These are phyloP conservation scores for Hyposmocoma kahamanoa DNA, from an alignment of 1,140 invertebrate genomes.

Conservation along the genomic window DNA sequence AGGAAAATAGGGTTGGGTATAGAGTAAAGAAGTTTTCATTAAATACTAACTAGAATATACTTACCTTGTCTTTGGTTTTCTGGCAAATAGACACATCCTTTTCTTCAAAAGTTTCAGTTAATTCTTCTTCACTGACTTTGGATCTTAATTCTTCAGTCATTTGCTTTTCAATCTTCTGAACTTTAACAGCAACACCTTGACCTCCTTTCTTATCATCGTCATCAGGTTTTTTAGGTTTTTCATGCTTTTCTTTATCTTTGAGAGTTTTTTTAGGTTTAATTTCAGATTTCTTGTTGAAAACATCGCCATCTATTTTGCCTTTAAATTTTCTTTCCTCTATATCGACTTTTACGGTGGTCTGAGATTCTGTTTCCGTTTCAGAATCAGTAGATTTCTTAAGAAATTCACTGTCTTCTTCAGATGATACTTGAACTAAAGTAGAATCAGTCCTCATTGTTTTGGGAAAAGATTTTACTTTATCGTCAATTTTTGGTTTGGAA, in stretches of 20 bases:
- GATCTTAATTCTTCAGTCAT: slow-evolving; percentile 46
- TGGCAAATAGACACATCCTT: slow-evolving; percentile 47
- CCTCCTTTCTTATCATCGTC: slow-evolving; percentile 72
- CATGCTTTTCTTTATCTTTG: slow-evolving; percentile 17
- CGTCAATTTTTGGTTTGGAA: slow-evolving; percentile 51
- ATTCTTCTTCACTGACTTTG: slow-evolving; percentile 56
- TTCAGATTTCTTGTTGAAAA: slow-evolving; percentile 27
- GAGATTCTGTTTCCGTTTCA: slow-evolving; percentile 72
- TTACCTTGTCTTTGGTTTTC: slow-evolving; percentile 50
- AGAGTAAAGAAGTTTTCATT: too few species aligned
- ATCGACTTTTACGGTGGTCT: slow-evolving; percentile 59
- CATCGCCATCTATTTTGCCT: slow-evolving; percentile 29
- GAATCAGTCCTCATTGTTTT: slow-evolving; percentile 68
- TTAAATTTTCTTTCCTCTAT: slow-evolving; percentile 42
- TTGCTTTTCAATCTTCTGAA: slow-evolving; percentile 42
- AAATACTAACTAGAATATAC: neutral
- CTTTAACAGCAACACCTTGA: slow-evolving; percentile 48
- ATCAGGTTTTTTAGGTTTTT: slow-evolving; percentile 66
- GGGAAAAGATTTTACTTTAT: slow-evolving; percentile 50
- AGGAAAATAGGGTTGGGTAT: neutral
- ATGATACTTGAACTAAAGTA: slow-evolving; percentile 70
- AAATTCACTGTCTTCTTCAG: slow-evolving; percentile 72
- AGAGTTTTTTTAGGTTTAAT: slow-evolving; percentile 12
- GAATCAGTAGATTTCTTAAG: slow-evolving; percentile 74
- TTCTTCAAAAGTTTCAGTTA: slow-evolving; percentile 50